These are phyloP conservation scores for Nasonia giraulti DNA, from an alignment of 1,140 invertebrate genomes.

Conservation along the genomic window DNA sequence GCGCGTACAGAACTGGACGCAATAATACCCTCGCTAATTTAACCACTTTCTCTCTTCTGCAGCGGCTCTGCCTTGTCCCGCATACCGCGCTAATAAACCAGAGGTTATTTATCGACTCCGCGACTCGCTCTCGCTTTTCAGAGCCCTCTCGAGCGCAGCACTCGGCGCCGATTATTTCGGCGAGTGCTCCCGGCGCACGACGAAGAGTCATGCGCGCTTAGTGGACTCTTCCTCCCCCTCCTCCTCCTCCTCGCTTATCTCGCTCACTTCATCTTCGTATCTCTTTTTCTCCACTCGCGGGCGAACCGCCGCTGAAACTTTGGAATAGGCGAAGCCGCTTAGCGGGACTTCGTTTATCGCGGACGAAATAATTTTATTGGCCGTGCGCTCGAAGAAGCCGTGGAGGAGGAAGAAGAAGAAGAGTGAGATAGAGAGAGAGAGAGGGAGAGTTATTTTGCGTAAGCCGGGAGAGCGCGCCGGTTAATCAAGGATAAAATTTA, in stretches of 20 bases:
- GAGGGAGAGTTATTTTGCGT: slow-evolving; percentile 31
- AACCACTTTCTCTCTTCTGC: slow-evolving; percentile 62
- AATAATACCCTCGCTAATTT: slow-evolving; percentile 74
- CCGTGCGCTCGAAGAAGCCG: too few relatives aligned
- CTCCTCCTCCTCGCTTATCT: slow-evolving; percentile 31
- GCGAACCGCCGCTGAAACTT: slow-evolving; percentile 36
- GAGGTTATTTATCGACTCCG: slow-evolving; percentile 72
- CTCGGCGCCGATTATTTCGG: slow-evolving; percentile 69
- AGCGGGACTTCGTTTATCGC: slow-evolving; percentile 18
- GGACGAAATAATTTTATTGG: too few relatives aligned
- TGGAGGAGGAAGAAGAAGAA: too few relatives aligned
- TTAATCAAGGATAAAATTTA: slow-evolving; percentile 49
- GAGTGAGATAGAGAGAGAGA: too few relatives aligned
- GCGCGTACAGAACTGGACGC: slow-evolving; percentile 37
- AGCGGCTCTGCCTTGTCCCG: slow-evolving; percentile 44
- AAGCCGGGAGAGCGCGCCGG: background rate
- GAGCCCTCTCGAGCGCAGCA: slow-evolving; percentile 54
- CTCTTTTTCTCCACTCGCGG: background rate
- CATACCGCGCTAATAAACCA: slow-evolving; percentile 72
- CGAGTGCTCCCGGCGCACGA: slow-evolving; percentile 50
- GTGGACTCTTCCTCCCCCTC: background rate
- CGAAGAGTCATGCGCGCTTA: slow-evolving; percentile 52
- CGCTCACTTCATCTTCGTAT: slow-evolving; percentile 41
- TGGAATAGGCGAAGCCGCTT: slow-evolving; percentile 27
- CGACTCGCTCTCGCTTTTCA: slow-evolving; percentile 45